Conservation (phyloP, 2,113 vertebrate genomes). For the Lagopus muta region DNA sequence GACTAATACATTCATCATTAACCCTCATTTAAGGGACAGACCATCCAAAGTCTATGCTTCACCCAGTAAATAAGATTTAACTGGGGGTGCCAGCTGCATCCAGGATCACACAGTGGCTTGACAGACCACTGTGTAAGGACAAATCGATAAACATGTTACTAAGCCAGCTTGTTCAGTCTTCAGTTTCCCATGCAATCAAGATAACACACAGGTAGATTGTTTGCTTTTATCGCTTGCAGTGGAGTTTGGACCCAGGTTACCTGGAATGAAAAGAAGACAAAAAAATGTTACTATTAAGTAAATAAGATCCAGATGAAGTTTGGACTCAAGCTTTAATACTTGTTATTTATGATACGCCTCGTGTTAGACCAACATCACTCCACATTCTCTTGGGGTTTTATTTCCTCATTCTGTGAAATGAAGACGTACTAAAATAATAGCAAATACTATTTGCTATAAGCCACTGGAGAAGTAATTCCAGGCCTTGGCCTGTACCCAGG, state of each 20-base stretch:
- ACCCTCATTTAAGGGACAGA: background rate
- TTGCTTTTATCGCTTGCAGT: conserved; percentile 54
- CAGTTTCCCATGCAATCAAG: conserved; percentile 55
- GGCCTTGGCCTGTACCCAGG: background rate
- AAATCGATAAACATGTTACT: conserved; percentile 32
- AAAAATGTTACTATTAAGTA: background rate
- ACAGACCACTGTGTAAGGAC: background rate
- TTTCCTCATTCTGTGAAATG: conserved; percentile 4
- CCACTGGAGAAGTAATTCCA: background rate
- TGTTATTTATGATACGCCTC: background rate
- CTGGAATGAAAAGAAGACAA: conserved; percentile 54
- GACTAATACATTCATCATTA: conserved; percentile 49
- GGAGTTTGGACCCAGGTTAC: conserved; percentile 63
- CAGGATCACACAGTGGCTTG: background rate
- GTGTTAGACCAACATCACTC: background rate
- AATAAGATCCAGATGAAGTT: background rate
- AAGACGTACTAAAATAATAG: background rate
- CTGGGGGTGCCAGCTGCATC: background rate
- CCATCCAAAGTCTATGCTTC: background rate
- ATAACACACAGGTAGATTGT: conserved; percentile 67
- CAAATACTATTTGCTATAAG: background rate
- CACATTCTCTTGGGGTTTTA: background rate
- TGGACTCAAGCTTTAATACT: background rate
- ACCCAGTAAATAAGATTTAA: conserved; percentile 14
- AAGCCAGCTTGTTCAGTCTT: conserved; percentile 40